phyloP scores from a whole-genome alignment of 2,113 vertebrate species.

The Aramus guarauna region DNA sequence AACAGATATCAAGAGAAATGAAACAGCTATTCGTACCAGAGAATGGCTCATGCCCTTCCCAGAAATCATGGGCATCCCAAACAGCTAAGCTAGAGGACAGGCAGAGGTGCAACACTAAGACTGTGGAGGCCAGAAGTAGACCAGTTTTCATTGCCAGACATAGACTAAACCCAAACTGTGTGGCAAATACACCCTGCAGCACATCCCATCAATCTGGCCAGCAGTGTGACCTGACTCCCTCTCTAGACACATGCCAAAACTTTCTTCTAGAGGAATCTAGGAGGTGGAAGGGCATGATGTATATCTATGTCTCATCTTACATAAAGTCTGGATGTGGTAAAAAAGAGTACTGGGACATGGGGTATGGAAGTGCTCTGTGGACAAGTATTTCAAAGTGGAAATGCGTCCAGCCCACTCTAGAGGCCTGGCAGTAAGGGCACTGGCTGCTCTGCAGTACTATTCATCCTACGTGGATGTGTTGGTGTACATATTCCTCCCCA shows the following conservation, averaged over 20 bases:
- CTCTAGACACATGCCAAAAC: not conserved
- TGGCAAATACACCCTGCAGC: not conserved
- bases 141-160: not conserved
- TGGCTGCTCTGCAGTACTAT: not conserved
- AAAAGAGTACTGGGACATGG: not conserved
- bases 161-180: not conserved
- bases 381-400: not conserved
- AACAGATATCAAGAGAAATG: not conserved
- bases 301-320: not conserved
- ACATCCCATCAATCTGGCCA: not conserved
- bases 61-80: fast-evolving
- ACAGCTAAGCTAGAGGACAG: not conserved
- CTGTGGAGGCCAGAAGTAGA: not conserved
- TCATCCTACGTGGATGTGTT: not conserved
- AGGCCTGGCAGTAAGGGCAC: not conserved
- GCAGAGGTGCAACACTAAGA: not conserved
- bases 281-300: not conserved
- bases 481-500: not conserved
- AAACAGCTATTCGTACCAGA: fast-evolving
- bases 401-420: not conserved
- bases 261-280: not conserved
- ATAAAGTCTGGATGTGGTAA: not conserved
- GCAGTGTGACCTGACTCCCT: not conserved
- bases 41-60: not conserved
- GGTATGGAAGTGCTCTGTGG: not conserved